Conservation (phyloP, 2,797 vertebrate genomes). For the Podarcis lilfordi region DNA sequence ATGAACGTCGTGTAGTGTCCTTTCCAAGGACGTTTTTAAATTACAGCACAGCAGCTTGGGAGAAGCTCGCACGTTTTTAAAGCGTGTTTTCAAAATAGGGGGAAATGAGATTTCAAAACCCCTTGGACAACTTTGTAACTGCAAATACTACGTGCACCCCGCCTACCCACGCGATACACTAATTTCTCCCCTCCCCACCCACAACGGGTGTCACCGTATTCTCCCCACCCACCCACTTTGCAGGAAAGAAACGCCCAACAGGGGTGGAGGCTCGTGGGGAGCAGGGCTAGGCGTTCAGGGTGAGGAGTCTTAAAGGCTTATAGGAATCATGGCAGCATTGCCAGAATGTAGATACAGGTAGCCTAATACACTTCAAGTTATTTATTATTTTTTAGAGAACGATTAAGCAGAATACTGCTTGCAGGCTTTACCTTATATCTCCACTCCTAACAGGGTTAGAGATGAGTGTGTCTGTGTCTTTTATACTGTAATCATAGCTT, state of each 20-base stretch:
- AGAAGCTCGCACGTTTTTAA: background rate
- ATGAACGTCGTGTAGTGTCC: background rate
- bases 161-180: background rate
- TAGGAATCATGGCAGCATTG: background rate
- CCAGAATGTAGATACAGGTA: background rate
- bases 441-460: background rate
- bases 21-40: background rate
- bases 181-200: background rate
- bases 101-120: background rate
- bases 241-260: background rate
- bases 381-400: background rate
- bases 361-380: background rate
- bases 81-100: no score
- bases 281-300: no score
- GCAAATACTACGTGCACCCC: background rate
- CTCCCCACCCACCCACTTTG: background rate
- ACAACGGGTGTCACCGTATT: background rate
- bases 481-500: background rate
- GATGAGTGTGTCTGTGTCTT: background rate
- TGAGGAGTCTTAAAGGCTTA: background rate
- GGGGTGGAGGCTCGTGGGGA: background rate
- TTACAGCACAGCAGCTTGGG: background rate
- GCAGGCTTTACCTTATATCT: background rate
- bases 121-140: background rate
- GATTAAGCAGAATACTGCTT: background rate